A percentile compares a stretch with the other conserved stretches of the same genome.
Conservation (phyloP, 1,140 invertebrate genomes). For the Calephelis nemesis region DNA sequence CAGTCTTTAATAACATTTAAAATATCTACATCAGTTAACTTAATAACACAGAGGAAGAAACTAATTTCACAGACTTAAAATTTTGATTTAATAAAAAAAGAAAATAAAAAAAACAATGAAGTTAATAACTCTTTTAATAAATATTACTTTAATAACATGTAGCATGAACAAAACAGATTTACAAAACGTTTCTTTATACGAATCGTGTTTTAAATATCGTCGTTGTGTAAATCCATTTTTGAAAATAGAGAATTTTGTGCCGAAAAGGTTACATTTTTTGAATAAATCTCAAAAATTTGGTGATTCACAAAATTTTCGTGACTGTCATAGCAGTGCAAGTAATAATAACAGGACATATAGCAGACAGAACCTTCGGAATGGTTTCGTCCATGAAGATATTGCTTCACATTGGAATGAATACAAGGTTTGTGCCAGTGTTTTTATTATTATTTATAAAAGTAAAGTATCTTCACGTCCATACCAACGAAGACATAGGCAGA, state of each 20-base stretch:
- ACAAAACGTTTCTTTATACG: constrained; percentile 38
- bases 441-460: too few relatives aligned
- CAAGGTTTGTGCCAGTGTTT: constrained; percentile 38
- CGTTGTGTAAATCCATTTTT: constrained; percentile 25
- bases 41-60: too few relatives aligned
- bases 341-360: constrained; percentile 25
- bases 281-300: constrained; percentile 40
- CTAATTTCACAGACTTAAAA: too few relatives aligned
- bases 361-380: constrained; percentile 38
- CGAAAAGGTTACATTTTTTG: constrained; percentile 38
- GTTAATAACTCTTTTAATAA: constrained; percentile 28
- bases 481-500: too few relatives aligned
- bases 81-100: too few relatives aligned
- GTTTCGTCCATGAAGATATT: constrained; percentile 42
- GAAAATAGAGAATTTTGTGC: constrained; percentile 34
- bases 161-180: constrained; percentile 39
- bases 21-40: too few relatives aligned
- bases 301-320: constrained; percentile 45
- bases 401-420: constrained; percentile 54
- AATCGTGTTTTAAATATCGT: constrained; percentile 29
- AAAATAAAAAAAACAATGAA: constrained; percentile 14
- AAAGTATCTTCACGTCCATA: too few relatives aligned
- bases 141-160: constrained; percentile 33
- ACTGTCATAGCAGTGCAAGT: constrained; percentile 36
- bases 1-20: too few relatives aligned